Conservation (phyloP, 2,113 vertebrate genomes). For the Lepus timidus region DNA sequence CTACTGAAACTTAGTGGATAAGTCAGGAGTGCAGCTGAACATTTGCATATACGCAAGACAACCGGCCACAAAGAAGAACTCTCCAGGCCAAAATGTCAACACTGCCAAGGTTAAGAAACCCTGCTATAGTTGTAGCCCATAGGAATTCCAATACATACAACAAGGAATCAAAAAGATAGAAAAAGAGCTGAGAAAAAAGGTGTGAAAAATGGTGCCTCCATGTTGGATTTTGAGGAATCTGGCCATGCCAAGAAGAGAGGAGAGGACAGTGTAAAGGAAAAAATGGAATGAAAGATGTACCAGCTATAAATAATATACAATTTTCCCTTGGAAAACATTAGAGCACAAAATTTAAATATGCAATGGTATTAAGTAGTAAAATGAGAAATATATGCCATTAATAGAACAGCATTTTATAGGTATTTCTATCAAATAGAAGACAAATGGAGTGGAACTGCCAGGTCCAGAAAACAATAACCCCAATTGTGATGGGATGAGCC, state of each 20-base stretch:
- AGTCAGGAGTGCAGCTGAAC: neutral
- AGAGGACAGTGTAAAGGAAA: neutral
- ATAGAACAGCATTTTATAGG: neutral
- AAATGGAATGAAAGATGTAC: neutral
- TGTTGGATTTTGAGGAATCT: neutral
- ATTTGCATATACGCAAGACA: neutral
- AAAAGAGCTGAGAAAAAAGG: neutral
- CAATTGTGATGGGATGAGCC: neutral
- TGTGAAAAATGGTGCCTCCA: too few species aligned
- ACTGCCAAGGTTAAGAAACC: neutral
- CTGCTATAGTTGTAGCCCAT: neutral
- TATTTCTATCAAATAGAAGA: neutral
- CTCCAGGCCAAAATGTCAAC: neutral
- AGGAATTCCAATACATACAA: neutral
- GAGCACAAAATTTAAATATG: neutral
- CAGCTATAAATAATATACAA: neutral
- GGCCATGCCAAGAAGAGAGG: neutral
- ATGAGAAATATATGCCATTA: neutral
- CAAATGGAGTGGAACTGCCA: neutral
- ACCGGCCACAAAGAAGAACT: neutral
- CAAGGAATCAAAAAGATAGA: neutral
- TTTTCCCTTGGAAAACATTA: neutral
- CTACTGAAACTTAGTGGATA: neutral
- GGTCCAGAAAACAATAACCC: neutral
- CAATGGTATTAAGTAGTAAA: neutral